Conservation (phyloP, 2,888 invertebrate species). For the Tetramorium bicarinatum region DNA sequence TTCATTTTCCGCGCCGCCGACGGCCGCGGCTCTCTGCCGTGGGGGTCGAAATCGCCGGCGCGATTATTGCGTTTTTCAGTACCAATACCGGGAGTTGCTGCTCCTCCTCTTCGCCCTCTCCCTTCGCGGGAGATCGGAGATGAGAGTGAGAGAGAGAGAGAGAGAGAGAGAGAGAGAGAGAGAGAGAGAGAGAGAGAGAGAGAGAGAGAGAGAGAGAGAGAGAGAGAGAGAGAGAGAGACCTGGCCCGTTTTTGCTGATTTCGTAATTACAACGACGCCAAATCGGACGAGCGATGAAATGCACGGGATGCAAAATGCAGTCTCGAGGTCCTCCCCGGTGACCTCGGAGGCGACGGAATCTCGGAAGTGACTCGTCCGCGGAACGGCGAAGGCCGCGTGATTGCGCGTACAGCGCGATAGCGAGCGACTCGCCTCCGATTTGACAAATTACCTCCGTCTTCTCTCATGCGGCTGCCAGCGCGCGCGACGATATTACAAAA, state of each 20-base stretch:
- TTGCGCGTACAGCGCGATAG: slow-evolving; percentile 26
- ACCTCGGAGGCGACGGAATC: slow-evolving; percentile 17
- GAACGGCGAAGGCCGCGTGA: slow-evolving; percentile 30
- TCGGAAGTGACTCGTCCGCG: slow-evolving; percentile 31
- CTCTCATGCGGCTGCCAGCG: slow-evolving; percentile 26
- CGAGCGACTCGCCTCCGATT: slow-evolving; percentile 32
- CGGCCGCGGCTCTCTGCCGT: slow-evolving; percentile 31
- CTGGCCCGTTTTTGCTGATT: slow-evolving; percentile 23
- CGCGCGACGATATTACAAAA: slow-evolving; percentile 52
- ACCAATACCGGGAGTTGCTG: slow-evolving; percentile 34
- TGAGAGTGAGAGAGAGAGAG: slow-evolving; percentile 10
- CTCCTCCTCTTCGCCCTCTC: slow-evolving; percentile 5
- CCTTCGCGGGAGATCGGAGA: slow-evolving; percentile 11
- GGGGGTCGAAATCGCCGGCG: slow-evolving; percentile 51
- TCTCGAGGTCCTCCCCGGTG: slow-evolving; percentile 33
- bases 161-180: neutral
- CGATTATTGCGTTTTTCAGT: slow-evolving; percentile 49
- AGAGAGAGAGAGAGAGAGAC: too few species aligned
- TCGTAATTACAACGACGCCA: neutral
- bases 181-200: neutral
- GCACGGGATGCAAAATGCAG: slow-evolving; percentile 50
- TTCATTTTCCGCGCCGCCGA: slow-evolving; percentile 73
- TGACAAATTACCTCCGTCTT: slow-evolving; percentile 49
- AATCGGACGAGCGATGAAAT: neutral
- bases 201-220: slow-evolving; percentile 14